Base-by-base conservation (phyloP, 2,113 vertebrate species). In the Dromiciops gliroides region DNA sequence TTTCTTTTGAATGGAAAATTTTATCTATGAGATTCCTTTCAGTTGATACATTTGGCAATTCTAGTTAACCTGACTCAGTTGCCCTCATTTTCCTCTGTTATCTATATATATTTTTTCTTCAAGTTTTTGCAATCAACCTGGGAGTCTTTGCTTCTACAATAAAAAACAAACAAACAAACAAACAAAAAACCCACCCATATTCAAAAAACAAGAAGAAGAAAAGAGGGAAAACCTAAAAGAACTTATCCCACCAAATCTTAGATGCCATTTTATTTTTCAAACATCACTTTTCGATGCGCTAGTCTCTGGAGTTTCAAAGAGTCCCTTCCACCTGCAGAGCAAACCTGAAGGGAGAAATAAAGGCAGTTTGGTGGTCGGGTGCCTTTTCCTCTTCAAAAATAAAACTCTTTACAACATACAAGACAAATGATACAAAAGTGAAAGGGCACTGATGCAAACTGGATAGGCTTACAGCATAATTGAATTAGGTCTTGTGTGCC, bases 401-500 rank as follows among this genome's bases (percentile, higher is more conserved):
- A 95, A 95, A 97, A 97, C 97, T 98, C 98, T 98, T 98, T 98
- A 98, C 96, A 98, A 97, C 96, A 91, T 90, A 94, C 95, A 98
- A 99, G 98, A 99, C 98, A 99, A 99, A 99, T 98, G 98, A 98
- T 97, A 98, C 97, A 98, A 98, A 98, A 98, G 98, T 98, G 98
- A 99, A 98, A 99, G 98, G 98, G 98, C 98, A 98, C 98, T 96
- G 98, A 98, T 98, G 99, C 98, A 99, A 98, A 99, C 98, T 98
- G 99, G 98, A 98, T 98, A 98, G 98, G 98, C 98, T 99, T 99
- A 98, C 97, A 97, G 98, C 97, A 88, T 99, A 99, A 99, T 99
- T 99, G 98, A 99, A 99, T 99, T 98, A 99, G 98, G 98, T 98
- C 98, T 97, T 98, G 98, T 98, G 98, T 97, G 97, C 98, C 98